These are phyloP conservation scores for Tricholaema leucomelas DNA, from an alignment of 2,113 vertebrate species.

Conservation along the genomic window DNA sequence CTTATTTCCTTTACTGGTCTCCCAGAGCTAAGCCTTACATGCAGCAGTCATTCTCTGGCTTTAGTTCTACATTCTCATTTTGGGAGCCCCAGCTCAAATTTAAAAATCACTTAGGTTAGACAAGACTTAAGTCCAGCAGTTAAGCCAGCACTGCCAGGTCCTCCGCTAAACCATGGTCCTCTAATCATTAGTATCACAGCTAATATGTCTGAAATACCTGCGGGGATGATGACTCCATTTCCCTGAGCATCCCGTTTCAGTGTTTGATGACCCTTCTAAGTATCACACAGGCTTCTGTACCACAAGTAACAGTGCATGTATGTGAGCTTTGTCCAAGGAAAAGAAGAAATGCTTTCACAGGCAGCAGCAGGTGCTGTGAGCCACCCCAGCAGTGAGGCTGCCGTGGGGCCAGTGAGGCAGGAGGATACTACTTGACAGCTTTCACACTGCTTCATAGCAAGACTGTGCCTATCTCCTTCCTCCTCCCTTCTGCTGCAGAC, in stretches of 20 bases:
- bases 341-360: not conserved
- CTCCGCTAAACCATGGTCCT: not conserved
- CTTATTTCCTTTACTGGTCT: not conserved
- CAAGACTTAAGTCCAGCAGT: not conserved
- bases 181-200: fast-evolving
- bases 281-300: not conserved
- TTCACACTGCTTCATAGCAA: not conserved
- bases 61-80: not conserved
- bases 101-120: not conserved
- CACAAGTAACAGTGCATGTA: fast-evolving
- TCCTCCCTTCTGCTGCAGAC: not conserved
- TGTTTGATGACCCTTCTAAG: not conserved
- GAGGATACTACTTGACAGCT: not conserved
- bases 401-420: fast-evolving
- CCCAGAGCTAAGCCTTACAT: not conserved
- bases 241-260: not conserved
- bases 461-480: not conserved
- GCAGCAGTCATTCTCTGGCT: not conserved
- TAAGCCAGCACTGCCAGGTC: not conserved
- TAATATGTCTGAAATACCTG: not conserved
- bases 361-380: constrained; percentile 20
- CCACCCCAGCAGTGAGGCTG: not conserved
- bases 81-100: not conserved
- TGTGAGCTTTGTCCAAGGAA: not conserved
- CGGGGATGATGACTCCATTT: not conserved